phyloP scores from a whole-genome alignment of 2,797 vertebrate genomes.

The Mormyrops boulengeri region DNA sequence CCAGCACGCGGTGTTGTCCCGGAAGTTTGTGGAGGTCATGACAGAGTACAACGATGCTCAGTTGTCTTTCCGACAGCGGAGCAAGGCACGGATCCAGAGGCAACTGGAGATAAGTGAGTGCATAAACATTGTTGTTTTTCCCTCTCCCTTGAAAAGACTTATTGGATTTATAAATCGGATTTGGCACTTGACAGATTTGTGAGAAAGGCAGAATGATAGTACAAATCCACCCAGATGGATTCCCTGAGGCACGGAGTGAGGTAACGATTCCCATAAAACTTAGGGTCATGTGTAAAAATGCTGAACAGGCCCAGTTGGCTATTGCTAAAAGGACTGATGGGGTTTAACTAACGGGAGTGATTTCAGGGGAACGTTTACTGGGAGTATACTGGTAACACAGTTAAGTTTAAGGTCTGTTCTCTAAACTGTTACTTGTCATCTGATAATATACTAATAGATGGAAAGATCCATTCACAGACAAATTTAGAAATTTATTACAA shows the following conservation, averaged over 20 bases:
- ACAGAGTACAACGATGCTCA: slow-evolving; percentile 88
- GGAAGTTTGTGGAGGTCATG: slow-evolving; percentile 95
- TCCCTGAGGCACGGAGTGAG: not conserved
- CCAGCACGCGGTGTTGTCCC: slow-evolving; percentile 82
- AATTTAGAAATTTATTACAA: not conserved
- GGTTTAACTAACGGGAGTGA: not conserved
- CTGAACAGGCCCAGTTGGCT: not conserved
- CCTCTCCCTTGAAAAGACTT: not conserved
- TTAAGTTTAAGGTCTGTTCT: not conserved
- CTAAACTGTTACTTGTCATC: not conserved
- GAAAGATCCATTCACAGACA: not conserved
- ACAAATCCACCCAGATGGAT: not conserved
- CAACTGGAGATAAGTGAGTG: slow-evolving; percentile 94
- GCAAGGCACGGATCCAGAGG: slow-evolving; percentile 89
- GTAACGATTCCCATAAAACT: not conserved
- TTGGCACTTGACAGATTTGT: not conserved
- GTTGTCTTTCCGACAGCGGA: slow-evolving; percentile 84
- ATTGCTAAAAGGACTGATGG: not conserved
- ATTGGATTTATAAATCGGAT: not conserved
- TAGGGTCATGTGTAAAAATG: slow-evolving; percentile 4
- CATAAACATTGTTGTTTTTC: not conserved
- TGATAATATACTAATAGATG: not conserved
- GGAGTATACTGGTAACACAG: not conserved
- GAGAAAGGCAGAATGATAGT: not conserved
- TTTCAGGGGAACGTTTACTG: not conserved